Evolutionary conservation across 2,797 vertebrate species (phyloP).

Genomic region (Toxotes lorentzi): DNA sequence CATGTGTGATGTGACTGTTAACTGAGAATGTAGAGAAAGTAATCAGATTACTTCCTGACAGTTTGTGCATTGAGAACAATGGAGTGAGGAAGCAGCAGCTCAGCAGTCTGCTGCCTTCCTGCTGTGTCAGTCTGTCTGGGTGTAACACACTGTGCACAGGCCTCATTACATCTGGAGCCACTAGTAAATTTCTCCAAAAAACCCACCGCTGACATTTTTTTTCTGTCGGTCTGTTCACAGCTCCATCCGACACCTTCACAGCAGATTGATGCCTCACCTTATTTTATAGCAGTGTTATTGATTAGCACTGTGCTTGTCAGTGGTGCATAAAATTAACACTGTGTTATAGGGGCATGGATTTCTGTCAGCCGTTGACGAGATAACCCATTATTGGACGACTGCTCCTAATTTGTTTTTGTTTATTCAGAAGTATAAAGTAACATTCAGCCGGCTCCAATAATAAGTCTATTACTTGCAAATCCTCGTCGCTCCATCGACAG

Average conservation of each 20-base stretch:
- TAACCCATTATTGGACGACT: conserved; percentile 82
- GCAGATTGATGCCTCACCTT: conserved; percentile 82
- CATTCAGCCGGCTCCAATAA: conserved; percentile 82
- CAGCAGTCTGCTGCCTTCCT: conserved; percentile 10
- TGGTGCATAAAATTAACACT: conserved; percentile 90
- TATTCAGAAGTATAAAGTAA: conserved; percentile 88
- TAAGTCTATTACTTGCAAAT: conserved; percentile 89
- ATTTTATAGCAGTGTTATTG: conserved; percentile 86
- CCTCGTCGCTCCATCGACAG: conserved; percentile 67
- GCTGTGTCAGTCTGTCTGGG: conserved; percentile 35
- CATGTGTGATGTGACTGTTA: not conserved
- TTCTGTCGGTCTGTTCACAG: conserved; percentile 45
- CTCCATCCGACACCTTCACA: conserved; percentile 70
- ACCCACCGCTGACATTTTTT: conserved; percentile 52
- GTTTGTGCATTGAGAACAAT: not conserved
- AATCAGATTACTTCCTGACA: conserved; percentile 5
- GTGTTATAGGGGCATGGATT: conserved; percentile 87
- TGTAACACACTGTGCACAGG: conserved; percentile 4
- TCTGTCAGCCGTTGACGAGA: conserved; percentile 86
- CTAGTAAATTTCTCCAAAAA: conserved; percentile 46
- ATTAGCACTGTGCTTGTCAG: conserved; percentile 83
- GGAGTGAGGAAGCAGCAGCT: not conserved
- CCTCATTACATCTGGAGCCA: conserved; percentile 40
- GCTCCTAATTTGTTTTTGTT: conserved; percentile 89
- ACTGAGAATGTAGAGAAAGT: not conserved